These are phyloP conservation scores for Desoria tigrina DNA, from an alignment of 2,888 invertebrate species.

Conservation along the genomic window DNA sequence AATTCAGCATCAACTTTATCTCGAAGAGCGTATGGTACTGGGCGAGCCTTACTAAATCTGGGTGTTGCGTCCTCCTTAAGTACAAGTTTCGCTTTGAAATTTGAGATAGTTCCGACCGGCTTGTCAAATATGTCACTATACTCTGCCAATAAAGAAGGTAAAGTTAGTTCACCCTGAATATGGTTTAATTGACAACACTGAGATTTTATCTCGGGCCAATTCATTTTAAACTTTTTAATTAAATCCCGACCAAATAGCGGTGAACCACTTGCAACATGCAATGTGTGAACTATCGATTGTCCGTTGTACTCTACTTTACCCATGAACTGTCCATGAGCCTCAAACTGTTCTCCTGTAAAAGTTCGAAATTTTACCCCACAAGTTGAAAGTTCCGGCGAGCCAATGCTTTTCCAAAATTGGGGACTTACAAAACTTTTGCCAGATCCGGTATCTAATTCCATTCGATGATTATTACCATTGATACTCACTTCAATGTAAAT, in stretches of 20 bases:
- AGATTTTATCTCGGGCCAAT: constrained; percentile 24
- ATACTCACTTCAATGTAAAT: not conserved
- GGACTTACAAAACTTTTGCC: not conserved
- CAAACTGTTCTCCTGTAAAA: no score
- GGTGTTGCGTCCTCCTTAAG: constrained; percentile 52
- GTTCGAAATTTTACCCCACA: not conserved
- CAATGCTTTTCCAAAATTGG: not conserved
- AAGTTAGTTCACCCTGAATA: not conserved
- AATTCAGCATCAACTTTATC: constrained; percentile 53
- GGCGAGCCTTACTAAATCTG: constrained; percentile 51
- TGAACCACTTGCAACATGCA: no score
- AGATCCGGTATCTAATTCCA: not conserved
- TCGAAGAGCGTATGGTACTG: no score
- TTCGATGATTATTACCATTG: not conserved
- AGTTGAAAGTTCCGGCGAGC: not conserved
- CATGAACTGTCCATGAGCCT: no score
- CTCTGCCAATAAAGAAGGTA: constrained; percentile 25
- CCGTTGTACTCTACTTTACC: no score
- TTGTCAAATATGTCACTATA: constrained; percentile 30
- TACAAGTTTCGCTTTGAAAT: constrained; percentile 42
- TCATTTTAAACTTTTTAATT: constrained; percentile 21
- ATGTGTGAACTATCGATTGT: no score
- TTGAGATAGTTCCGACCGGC: no score
- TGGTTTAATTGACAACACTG: constrained; percentile 5
- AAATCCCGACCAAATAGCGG: constrained; percentile 40